Evolutionary conservation across 1,140 invertebrate genomes (phyloP), one percentile per base, ranked within the genome.

Genomic region (Drosophila auraria): DNA sequence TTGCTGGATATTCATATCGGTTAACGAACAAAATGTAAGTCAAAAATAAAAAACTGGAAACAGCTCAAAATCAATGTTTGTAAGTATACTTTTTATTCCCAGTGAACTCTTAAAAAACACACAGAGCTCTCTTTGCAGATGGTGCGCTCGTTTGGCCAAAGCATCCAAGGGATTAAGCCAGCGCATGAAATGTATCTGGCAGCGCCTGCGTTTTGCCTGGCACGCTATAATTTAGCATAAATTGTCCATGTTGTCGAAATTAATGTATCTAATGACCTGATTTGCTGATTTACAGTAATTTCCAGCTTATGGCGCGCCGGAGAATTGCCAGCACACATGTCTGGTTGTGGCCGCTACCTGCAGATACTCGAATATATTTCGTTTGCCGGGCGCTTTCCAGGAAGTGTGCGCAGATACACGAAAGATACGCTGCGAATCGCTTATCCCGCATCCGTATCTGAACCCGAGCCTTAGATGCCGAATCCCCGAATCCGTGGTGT

Each of bases 211-310:
- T 64, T 66, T 57, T 57, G 57, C 63, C 72, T 74, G 83, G 79
- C 83, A 78, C 56, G 80, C 82, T 82, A 90, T 90, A 90, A 90
- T 82, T 90, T 90, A 86, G 79, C 86, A 90, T 90, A 90, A 90
- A 90, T 90, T 90, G 86, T 90, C 75, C 81, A 79, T 74, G 87
- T 79, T 90, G 86, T 90, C 82, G 75, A 90, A 86, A 90, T 90
- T 90, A 90, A 90, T 90, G 86, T 90, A 90, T 90, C 86, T 90
- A 90, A 90, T 90, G 86, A 90, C 86, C 86, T 90, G 86, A 90
- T 90, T 90, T 90, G 86, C 86, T 86, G 86, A 90, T 90, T 90
- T 90, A 90, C 86, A 86, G 86, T 86, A 90, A 90, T 90, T 90
- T 89, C 79, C 82, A 89, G 79, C 86, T 86, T 73, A 84, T 64